Evolutionary conservation across 2,888 invertebrate genomes (phyloP), one percentile per base, ranked within the genome.

Genomic region (Orthosia gracilis): DNA sequence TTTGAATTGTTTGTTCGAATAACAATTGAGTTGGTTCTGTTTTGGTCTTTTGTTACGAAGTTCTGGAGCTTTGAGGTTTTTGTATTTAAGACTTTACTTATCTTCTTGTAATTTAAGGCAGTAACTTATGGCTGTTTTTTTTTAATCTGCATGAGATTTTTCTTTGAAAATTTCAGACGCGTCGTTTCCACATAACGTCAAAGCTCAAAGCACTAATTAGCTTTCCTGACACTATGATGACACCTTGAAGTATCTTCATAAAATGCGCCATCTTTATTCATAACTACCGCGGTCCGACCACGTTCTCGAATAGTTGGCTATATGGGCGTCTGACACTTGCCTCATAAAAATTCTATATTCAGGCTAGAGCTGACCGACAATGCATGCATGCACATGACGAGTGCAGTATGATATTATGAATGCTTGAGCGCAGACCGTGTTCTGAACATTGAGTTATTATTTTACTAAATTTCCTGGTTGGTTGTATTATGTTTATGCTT

Each of bases 251-350:
- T 55, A 57, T 31, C 59, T 76, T 64, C 31, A 65, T 74, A 74
- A 83, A 69, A 69, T 68, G 62, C 77, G 76, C 73, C 76, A 87
- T 89, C 81, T 87, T 86, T 88, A 90, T 90, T 89, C 88, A 88
- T 89, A 78, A 75, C 71, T 78, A 75, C 74, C 31, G 87, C 61
- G 45, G 61, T 17, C 45, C 21, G 61, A 73, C 74, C 87, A 86
- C 89, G 89, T 80, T 83, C 86, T 78, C 80, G 89, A 85, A 90
- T 89, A 89, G 70, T 81, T 80, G 64, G 67, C n/a, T 55, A 69
- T 63, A 69, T 69, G 75, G 65, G 71, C 26, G 70, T 81, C 82
- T 82, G 77, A 86, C 76, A 74, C 50, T 83, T 76, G 70, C 40
- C 71, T 81, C 82, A 85, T 88, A 87, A 88, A 87, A 85, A 73